These are phyloP conservation scores for Chrysaora quinquecirrha DNA, from an alignment of 30 jellyfish, hydroid and myxozoan genomes.

Conservation along the genomic window DNA sequence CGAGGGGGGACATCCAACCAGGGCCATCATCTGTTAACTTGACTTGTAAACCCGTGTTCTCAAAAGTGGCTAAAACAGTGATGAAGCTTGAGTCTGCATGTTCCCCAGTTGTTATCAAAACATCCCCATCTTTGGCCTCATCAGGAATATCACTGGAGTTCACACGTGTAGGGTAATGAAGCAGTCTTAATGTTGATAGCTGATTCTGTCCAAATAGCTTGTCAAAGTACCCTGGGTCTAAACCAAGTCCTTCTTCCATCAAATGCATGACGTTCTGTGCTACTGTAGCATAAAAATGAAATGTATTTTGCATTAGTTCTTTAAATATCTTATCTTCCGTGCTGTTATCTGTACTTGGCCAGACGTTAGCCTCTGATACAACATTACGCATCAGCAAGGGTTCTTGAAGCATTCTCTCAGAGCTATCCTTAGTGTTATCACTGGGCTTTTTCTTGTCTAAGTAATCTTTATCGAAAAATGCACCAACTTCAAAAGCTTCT, in stretches of 20 bases:
- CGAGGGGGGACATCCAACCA: slow-evolving; percentile 82
- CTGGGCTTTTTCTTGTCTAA: too few species aligned
- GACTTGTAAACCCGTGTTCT: slow-evolving; percentile 71
- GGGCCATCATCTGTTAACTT: slow-evolving; percentile 60
- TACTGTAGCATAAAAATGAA: slow-evolving; percentile 17
- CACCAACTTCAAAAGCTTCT: slow-evolving; percentile 85
- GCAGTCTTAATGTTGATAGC: slow-evolving; percentile 71
- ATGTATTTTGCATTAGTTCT: slow-evolving; percentile 33
- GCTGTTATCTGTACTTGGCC: slow-evolving; percentile 71
- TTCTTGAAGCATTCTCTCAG: neutral
- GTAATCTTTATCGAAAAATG: slow-evolving; percentile 13
- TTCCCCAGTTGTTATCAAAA: slow-evolving; percentile 80
- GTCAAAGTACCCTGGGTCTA: slow-evolving; percentile 32
- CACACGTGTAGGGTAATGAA: slow-evolving; percentile 80
- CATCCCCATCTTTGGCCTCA: slow-evolving; percentile 79
- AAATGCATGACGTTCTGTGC: slow-evolving; percentile 40
- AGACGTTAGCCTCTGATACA: slow-evolving; percentile 66
- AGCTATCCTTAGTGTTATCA: neutral
- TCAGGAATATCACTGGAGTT: slow-evolving; percentile 66
- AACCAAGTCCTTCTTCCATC: slow-evolving; percentile 78
- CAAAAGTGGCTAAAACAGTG: slow-evolving; percentile 81
- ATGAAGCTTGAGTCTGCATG: slow-evolving; percentile 70
- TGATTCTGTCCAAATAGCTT: slow-evolving; percentile 47
- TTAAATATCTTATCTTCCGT: slow-evolving; percentile 45
- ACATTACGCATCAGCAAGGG: slow-evolving; percentile 71